A percentile compares a stretch with the other conserved stretches of the same genome.
Evolutionary conservation across 2,113 vertebrate genomes (phyloP).

Genomic region (Lasiurus cinereus): DNA sequence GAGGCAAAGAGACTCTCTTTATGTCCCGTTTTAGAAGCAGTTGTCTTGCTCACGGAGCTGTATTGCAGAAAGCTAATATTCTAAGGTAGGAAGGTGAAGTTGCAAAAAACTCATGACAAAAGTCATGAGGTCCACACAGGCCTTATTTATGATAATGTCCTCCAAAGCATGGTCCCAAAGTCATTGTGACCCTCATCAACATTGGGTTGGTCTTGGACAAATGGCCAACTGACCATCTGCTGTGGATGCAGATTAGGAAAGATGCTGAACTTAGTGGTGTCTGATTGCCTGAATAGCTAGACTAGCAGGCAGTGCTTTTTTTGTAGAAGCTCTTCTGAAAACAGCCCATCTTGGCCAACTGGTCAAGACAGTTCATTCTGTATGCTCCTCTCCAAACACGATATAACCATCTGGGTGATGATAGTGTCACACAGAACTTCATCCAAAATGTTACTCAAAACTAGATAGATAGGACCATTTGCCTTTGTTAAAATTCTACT

Average conservation of each 20-base stretch:
- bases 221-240: background rate
- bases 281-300: background rate
- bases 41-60: background rate
- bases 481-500: background rate
- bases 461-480: background rate
- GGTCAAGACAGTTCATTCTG: background rate
- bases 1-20: background rate
- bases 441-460: background rate
- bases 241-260: background rate
- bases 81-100: background rate
- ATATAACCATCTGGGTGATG: background rate
- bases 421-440: background rate
- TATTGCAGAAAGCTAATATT: background rate
- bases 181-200: background rate
- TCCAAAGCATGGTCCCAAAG: background rate
- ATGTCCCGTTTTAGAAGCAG: background rate
- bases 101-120: background rate
- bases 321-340: constrained; percentile 15
- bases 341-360: background rate
- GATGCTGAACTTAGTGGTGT: background rate
- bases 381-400: background rate
- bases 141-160: background rate
- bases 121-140: background rate
- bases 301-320: background rate
- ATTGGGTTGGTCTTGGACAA: background rate